phyloP scores from a whole-genome alignment of 2,888 invertebrate genomes.

The Bellardia bayeri region DNA sequence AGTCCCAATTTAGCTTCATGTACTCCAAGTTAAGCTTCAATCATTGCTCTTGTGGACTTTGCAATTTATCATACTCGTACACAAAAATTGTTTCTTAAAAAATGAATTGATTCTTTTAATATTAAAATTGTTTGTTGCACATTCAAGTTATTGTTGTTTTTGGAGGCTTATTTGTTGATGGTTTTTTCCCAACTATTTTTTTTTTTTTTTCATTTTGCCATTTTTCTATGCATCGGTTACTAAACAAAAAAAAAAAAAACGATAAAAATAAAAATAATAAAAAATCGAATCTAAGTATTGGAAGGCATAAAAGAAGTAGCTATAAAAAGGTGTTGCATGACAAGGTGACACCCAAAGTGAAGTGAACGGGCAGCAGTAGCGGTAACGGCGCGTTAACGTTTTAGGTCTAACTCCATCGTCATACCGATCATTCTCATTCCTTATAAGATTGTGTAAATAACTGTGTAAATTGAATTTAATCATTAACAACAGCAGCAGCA shows the following conservation, averaged over 20 bases:
- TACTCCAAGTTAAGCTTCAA: too few relatives aligned
- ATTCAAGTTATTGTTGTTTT: conserved; percentile 31
- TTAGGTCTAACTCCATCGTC: conserved; percentile 21
- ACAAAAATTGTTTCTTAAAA: too few relatives aligned
- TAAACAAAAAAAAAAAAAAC: conserved; percentile 27
- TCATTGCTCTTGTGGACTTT: too few relatives aligned
- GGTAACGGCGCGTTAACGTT: conserved; percentile 33
- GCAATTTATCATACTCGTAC: too few relatives aligned
- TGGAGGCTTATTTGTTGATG: conserved; percentile 49
- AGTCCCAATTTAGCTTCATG: too few relatives aligned
- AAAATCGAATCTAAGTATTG: neutral
- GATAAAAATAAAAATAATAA: neutral
- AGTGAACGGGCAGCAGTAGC: conserved; percentile 41
- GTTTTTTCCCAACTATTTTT: conserved; percentile 7
- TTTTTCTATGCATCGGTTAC: conserved; percentile 39
- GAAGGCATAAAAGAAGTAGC: conserved; percentile 24
- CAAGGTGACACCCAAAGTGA: conserved; percentile 70
- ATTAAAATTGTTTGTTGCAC: neutral
- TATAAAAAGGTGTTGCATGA: conserved; percentile 70
- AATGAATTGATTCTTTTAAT: conserved; percentile 37
- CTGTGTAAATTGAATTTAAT: conserved; percentile 49
- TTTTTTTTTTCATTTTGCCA: neutral
- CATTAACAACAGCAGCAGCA: conserved; percentile 43
- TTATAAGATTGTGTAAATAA: conserved; percentile 43
- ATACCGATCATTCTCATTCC: conserved; percentile 21